These are phyloP conservation scores for Vespertilio murinus DNA, from an alignment of 2,797 vertebrate species.

Conservation along the genomic window DNA sequence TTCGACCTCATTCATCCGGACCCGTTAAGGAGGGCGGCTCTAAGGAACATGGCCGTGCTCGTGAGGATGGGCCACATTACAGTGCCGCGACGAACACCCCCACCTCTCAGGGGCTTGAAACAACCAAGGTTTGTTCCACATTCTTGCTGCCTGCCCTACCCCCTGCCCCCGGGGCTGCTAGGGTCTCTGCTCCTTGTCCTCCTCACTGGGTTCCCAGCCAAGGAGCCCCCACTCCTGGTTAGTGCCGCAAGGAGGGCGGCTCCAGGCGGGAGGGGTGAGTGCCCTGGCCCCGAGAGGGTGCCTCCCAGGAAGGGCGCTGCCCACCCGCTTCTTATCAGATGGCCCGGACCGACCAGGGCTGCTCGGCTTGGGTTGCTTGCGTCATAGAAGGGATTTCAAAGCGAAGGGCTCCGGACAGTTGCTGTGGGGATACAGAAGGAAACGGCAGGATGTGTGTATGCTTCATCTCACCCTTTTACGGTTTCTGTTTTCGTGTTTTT, in stretches of 20 bases:
- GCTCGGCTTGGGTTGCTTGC: neutral
- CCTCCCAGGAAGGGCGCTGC: neutral
- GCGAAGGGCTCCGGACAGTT: neutral
- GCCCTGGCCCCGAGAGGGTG: neutral
- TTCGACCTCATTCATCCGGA: neutral
- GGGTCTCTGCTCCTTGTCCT: neutral
- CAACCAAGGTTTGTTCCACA: neutral
- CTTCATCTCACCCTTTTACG: neutral
- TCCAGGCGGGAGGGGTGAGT: too few species aligned
- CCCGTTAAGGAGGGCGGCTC: neutral
- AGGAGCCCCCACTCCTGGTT: neutral
- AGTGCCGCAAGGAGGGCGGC: fast-evolving
- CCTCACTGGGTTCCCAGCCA: neutral
- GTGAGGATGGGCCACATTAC: neutral
- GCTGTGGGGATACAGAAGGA: neutral
- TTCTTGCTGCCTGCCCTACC: fast-evolving
- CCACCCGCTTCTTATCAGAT: neutral
- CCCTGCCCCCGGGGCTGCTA: too few species aligned
- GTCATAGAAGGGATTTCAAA: neutral
- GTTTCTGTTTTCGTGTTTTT: slow-evolving; percentile 22
- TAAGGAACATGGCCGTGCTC: neutral
- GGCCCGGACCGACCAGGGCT: neutral
- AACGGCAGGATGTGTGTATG: neutral
- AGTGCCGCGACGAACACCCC: neutral
- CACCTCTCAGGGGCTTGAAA: neutral